phyloP scores from a whole-genome alignment of 2,888 invertebrate species.

The Rhingia campestris region DNA sequence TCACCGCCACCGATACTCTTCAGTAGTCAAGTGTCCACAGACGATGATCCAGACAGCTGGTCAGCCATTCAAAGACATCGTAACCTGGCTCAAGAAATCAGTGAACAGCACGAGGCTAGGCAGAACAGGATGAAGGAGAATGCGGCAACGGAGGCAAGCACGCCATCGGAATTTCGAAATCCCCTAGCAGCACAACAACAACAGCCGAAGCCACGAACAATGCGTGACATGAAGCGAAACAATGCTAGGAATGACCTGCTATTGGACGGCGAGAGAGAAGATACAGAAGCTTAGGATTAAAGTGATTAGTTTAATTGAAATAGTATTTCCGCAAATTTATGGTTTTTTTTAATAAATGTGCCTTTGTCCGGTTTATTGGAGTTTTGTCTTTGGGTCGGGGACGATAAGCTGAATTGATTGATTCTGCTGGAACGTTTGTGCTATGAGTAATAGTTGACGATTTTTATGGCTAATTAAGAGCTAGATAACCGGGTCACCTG shows the following conservation, averaged over 20 bases:
- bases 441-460: no score
- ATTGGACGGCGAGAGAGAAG: conserved; percentile 33
- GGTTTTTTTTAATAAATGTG: conserved; percentile 40
- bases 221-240: conserved; percentile 76
- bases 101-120: conserved; percentile 56
- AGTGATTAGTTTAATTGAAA: conserved; percentile 2
- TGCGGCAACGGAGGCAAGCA: conserved; percentile 27
- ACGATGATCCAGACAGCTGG: conserved; percentile 82
- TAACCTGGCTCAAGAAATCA: conserved; percentile 58
- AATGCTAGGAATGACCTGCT: conserved; percentile 55
- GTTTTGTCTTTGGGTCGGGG: neutral
- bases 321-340: conserved; percentile 5
- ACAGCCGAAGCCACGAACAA: conserved; percentile 73
- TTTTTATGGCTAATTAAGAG: no score
- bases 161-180: conserved; percentile 75
- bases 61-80: conserved; percentile 84
- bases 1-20: conserved; percentile 75
- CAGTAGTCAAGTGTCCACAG: conserved; percentile 76
- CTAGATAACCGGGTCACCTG: no score
- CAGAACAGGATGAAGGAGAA: conserved; percentile 38
- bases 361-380: neutral
- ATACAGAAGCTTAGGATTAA: conserved; percentile 33
- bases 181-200: conserved; percentile 68
- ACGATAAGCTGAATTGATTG: neutral
- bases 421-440: no score